These are phyloP conservation scores for Papilio demoleus DNA, from an alignment of 2,888 invertebrate species.

Conservation along the genomic window DNA sequence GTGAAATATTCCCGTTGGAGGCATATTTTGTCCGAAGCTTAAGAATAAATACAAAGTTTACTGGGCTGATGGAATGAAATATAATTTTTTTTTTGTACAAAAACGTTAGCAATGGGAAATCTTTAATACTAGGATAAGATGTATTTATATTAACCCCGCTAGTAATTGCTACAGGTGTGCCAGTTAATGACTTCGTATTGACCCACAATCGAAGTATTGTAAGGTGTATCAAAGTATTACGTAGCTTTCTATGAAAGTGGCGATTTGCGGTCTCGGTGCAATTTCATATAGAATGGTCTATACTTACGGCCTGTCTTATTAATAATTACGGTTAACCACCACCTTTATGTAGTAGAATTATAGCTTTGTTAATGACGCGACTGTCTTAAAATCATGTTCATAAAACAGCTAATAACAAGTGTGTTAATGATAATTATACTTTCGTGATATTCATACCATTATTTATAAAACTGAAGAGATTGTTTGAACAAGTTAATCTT, in stretches of 20 bases:
- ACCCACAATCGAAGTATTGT: conserved; percentile 35
- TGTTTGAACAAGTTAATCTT: not conserved
- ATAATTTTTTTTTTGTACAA: conserved; percentile 8
- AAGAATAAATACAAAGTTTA: conserved; percentile 33
- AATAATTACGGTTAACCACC: conserved; percentile 28
- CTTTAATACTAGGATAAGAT: conserved; percentile 20
- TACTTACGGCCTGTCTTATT: conserved; percentile 26
- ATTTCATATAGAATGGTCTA: conserved; percentile 32
- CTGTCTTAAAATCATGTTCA: not conserved
- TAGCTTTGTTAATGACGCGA: conserved; percentile 1
- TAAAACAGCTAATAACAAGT: not conserved
- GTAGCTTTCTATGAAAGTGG: conserved; percentile 36
- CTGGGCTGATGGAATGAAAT: conserved; percentile 17
- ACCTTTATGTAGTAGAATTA: conserved; percentile 6
- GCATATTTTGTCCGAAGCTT: too few species aligned
- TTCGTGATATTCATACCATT: not conserved
- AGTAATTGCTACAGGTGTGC: conserved; percentile 45
- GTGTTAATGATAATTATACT: not conserved
- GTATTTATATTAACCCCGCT: conserved; percentile 3
- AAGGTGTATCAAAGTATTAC: conserved; percentile 36
- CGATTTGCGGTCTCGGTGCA: conserved; percentile 24
- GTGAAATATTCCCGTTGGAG: too few species aligned
- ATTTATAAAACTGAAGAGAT: not conserved
- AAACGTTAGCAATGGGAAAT: conserved; percentile 16
- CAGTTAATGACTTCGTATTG: conserved; percentile 39